Conservation (phyloP, 2,113 vertebrate genomes). For the Corythornis cristatus region DNA sequence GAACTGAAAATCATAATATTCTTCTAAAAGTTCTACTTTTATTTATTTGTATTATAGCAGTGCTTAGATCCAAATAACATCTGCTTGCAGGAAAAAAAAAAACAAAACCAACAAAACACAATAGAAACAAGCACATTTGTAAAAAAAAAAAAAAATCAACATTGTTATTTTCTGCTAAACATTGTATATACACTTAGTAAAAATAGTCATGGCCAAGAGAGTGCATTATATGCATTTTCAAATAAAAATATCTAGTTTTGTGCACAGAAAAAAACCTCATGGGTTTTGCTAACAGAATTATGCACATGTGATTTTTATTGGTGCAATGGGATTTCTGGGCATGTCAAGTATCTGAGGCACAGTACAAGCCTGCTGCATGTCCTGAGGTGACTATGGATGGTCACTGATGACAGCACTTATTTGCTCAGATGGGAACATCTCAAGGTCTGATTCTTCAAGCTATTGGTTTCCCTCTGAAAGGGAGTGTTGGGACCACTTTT, state of each 20-base stretch:
- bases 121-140: too few species aligned
- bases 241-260: neutral
- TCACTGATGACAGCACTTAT: neutral
- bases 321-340: neutral
- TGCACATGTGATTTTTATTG: neutral
- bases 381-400: neutral
- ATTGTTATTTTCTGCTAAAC: neutral
- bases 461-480: neutral
- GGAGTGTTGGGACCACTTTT: neutral
- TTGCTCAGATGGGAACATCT: neutral
- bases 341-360: neutral
- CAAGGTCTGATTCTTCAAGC: neutral
- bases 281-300: neutral
- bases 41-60: conserved; percentile 16
- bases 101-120: too few species aligned
- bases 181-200: neutral
- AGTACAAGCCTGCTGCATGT: neutral
- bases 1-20: neutral
- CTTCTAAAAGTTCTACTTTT: conserved; percentile 15
- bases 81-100: neutral
- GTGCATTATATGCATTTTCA: neutral
- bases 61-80: conserved; percentile 5
- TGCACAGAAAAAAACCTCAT: neutral
- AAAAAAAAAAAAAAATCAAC: neutral
- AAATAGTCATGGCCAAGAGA: neutral